Evolutionary conservation across 2,888 invertebrate genomes (phyloP).

Genomic region (Latheticus oryzae): DNA sequence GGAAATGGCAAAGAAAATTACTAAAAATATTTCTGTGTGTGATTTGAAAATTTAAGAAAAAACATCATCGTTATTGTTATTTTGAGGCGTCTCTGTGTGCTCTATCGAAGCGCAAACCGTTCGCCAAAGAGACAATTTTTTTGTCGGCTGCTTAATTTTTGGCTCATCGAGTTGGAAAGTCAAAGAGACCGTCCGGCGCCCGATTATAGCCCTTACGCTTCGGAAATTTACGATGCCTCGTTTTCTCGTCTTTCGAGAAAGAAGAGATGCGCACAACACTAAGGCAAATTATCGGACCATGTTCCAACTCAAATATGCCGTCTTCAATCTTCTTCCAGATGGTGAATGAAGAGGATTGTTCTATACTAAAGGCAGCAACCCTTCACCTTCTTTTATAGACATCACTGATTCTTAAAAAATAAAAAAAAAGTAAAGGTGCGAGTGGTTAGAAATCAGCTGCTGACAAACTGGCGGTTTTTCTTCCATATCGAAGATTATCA

Average conservation of each 20-base stretch:
- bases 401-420: no score
- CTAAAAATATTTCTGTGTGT: no score
- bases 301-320: constrained; percentile 46
- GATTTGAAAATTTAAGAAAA: no score
- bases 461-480: no score
- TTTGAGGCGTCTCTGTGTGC: no score
- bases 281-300: constrained; percentile 41
- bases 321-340: constrained; percentile 46
- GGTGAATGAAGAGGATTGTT: constrained; percentile 49
- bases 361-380: constrained; percentile 47
- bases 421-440: no score
- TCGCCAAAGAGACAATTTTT: constrained; percentile 34
- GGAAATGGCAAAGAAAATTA: no score
- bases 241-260: no score
- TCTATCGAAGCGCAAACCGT: constrained; percentile 13
- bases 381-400: constrained; percentile 38
- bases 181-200: constrained; percentile 59
- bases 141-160: constrained; percentile 58
- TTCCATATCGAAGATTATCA: no score
- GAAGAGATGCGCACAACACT: constrained; percentile 46
- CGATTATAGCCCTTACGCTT: constrained; percentile 49
- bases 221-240: constrained; percentile 41
- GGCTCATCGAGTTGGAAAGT: constrained; percentile 64
- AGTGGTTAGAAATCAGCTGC: no score
- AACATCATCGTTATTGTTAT: no score